A percentile compares a stretch with the other conserved stretches of the same genome.
Conservation (phyloP, 2,113 vertebrate genomes). For the Hemiprocne comata region DNA sequence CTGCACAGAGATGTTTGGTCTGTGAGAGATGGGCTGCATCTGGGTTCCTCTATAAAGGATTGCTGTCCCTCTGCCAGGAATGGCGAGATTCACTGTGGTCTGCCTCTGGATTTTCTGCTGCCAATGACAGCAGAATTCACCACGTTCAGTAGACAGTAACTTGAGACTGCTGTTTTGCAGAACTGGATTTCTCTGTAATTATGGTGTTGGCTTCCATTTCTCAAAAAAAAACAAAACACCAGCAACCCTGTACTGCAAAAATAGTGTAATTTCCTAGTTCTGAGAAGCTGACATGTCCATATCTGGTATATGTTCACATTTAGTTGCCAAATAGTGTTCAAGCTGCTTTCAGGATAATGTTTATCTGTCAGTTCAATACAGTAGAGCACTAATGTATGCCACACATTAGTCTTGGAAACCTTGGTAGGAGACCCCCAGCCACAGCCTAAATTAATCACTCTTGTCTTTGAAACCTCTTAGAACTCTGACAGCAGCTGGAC, state of each 20-base stretch:
- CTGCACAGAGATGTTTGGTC: background rate
- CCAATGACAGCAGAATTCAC: rapidly evolving
- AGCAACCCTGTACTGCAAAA: background rate
- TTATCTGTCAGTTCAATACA: background rate
- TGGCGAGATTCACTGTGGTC: background rate
- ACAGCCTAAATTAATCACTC: background rate
- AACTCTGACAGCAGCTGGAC: background rate
- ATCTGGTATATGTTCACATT: background rate
- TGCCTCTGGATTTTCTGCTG: background rate
- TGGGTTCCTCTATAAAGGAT: background rate
- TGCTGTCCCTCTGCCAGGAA: background rate
- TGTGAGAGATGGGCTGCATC: background rate
- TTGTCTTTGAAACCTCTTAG: background rate
- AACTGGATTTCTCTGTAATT: background rate
- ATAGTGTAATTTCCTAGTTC: background rate
- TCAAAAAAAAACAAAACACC: background rate
- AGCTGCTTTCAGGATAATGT: background rate
- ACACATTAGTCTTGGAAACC: background rate
- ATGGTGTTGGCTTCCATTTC: background rate
- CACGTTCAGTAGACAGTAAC: background rate
- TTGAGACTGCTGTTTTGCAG: background rate
- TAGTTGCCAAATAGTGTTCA: background rate
- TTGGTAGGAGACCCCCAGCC: background rate
- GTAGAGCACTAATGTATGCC: background rate
- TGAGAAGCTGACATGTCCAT: background rate